phyloP scores from a whole-genome alignment of 2,797 vertebrate species.

The Myotis findleyi region DNA sequence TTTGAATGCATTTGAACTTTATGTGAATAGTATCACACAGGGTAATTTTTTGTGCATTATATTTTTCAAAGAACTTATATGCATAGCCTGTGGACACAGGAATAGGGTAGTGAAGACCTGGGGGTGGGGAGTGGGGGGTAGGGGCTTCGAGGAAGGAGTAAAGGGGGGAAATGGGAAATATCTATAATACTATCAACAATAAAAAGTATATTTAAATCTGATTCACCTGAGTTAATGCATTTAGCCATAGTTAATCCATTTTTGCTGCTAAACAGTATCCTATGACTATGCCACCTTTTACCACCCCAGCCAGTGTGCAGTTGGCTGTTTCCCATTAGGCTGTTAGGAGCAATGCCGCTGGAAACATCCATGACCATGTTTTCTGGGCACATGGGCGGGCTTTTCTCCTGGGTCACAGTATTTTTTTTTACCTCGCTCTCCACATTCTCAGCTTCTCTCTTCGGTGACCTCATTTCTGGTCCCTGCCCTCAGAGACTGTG shows the following conservation, averaged over 20 bases:
- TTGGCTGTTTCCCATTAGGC: not conserved
- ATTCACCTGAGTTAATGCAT: not conserved
- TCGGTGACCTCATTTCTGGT: not conserved
- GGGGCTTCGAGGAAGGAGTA: too few relatives aligned
- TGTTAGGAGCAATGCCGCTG: not conserved
- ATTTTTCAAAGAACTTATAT: not conserved
- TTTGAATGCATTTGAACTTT: not conserved
- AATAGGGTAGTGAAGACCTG: not conserved
- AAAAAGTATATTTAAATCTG: too few relatives aligned
- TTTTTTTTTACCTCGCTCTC: not conserved
- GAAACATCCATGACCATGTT: not conserved
- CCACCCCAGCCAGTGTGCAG: not conserved
- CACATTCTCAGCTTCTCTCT: not conserved
- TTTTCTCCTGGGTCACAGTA: not conserved
- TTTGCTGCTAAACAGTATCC: not conserved
- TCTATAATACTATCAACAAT: too few relatives aligned
- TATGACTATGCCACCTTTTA: not conserved
- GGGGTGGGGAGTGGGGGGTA: accelerated
- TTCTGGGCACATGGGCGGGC: not conserved
- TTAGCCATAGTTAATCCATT: not conserved
- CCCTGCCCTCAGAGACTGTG: not conserved
- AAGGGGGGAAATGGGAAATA: too few relatives aligned
- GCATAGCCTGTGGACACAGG: not conserved
- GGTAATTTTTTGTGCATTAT: not conserved
- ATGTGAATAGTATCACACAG: not conserved